A percentile compares a stretch with the other conserved stretches of the same genome.
Conservation (phyloP, 2,797 vertebrate genomes). For the Phoxinus dragarum region DNA sequence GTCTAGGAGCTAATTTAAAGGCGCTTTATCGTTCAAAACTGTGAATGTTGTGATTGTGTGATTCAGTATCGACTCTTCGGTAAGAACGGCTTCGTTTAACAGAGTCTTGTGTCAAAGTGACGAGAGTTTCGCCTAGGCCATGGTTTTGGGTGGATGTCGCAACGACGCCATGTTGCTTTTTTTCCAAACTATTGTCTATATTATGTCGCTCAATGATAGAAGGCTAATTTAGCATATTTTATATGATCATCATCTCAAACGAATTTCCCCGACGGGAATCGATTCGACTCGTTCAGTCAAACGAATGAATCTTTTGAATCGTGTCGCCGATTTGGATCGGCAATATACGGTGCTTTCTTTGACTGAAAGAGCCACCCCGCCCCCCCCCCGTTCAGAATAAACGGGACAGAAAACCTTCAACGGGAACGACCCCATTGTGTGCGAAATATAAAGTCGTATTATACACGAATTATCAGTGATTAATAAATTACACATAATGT, state of each 20-base stretch:
- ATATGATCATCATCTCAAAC: neutral
- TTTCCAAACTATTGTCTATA: neutral
- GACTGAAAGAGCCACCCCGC: neutral
- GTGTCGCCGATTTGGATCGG: constrained; percentile 52
- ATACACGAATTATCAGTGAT: neutral
- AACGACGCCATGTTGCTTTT: constrained; percentile 51
- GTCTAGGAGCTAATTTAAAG: neutral
- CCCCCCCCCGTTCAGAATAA: neutral
- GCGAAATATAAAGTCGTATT: neutral
- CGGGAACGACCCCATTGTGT: neutral
- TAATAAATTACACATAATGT: neutral
- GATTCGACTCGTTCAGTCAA: constrained; percentile 44
- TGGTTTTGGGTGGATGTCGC: constrained; percentile 16
- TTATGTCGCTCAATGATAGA: neutral
- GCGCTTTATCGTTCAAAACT: neutral
- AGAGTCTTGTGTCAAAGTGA: constrained; percentile 16
- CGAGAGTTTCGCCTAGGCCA: neutral
- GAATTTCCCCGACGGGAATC: constrained; percentile 14
- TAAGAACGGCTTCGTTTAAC: constrained; percentile 3
- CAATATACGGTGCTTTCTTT: constrained; percentile 16
- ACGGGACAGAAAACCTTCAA: neutral
- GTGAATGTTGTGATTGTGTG: neutral
- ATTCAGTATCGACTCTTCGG: constrained; percentile 27
- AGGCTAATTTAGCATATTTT: neutral
- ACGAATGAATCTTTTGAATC: constrained; percentile 51